Evolutionary conservation across 2,888 invertebrate genomes (phyloP).

Genomic region (Trachelus tabidus): DNA sequence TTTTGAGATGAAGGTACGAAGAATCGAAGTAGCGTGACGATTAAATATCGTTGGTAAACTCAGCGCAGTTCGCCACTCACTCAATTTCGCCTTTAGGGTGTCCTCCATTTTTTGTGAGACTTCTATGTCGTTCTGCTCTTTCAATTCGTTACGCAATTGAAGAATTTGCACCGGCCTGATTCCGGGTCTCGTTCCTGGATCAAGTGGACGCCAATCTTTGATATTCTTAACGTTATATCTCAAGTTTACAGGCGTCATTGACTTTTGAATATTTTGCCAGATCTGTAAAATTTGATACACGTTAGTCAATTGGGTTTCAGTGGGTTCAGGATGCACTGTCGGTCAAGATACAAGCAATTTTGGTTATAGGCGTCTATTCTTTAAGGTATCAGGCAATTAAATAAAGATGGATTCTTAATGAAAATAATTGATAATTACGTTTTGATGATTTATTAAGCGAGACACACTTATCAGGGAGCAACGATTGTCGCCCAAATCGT

Average conservation of each 20-base stretch:
- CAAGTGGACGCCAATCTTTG: slow-evolving; percentile 56
- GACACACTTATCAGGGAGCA: slow-evolving; percentile 54
- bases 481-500: slow-evolving; percentile 53
- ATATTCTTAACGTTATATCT: slow-evolving; percentile 50
- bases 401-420: slow-evolving; percentile 1
- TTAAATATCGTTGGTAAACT: slow-evolving; percentile 58
- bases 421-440: slow-evolving; percentile 42
- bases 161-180: slow-evolving; percentile 46
- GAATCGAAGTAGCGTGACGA: slow-evolving; percentile 52
- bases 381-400: background rate
- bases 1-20: slow-evolving; percentile 48
- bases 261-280: slow-evolving; percentile 60
- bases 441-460: slow-evolving; percentile 56
- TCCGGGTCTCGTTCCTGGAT: background rate
- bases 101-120: slow-evolving; percentile 45
- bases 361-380: background rate
- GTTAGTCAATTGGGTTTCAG: background rate
- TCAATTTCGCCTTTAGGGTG: slow-evolving; percentile 49
- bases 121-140: slow-evolving; percentile 20
- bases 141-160: slow-evolving; percentile 36
- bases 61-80: slow-evolving; percentile 49
- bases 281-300: slow-evolving; percentile 40
- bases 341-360: background rate
- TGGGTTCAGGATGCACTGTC: background rate
- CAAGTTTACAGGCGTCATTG: slow-evolving; percentile 47